These are phyloP conservation scores for Cydia strobilella DNA, from an alignment of 1,140 invertebrate species.

Conservation along the genomic window DNA sequence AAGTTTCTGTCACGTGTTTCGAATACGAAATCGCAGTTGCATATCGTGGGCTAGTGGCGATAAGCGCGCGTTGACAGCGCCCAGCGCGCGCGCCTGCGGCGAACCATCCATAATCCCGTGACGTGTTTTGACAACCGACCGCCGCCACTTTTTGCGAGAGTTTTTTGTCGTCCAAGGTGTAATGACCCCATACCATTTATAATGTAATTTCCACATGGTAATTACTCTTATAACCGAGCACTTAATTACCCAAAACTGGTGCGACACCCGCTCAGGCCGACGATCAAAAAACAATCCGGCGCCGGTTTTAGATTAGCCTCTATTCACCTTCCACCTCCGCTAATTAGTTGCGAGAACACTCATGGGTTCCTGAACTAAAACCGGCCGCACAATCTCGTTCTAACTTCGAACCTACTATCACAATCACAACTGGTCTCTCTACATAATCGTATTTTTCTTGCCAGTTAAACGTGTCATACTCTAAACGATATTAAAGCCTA, in stretches of 20 bases:
- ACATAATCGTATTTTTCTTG: conserved; percentile 58
- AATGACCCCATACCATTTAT: conserved; percentile 55
- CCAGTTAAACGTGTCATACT: conserved; percentile 62
- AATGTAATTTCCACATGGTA: conserved; percentile 66
- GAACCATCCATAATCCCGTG: conserved; percentile 75
- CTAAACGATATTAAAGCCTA: conserved; percentile 46
- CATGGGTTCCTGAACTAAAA: conserved; percentile 47
- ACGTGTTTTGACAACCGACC: conserved; percentile 71
- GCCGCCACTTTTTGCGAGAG: conserved; percentile 55
- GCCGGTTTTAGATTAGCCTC: conserved; percentile 61
- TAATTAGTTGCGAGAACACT: conserved; percentile 49
- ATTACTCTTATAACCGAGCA: conserved; percentile 70
- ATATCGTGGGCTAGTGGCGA: not conserved
- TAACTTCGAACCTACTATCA: not conserved
- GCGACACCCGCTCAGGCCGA: conserved; percentile 54
- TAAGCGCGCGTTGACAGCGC: conserved; percentile 31
- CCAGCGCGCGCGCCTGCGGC: conserved; percentile 49
- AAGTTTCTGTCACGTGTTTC: not conserved
- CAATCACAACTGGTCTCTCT: conserved; percentile 58
- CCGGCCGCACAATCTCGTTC: conserved; percentile 33
- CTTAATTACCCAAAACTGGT: conserved; percentile 73
- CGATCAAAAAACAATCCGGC: conserved; percentile 64
- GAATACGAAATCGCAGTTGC: conserved; percentile 8
- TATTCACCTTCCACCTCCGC: conserved; percentile 55
- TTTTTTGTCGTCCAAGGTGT: conserved; percentile 52